Conservation (phyloP, 2,888 invertebrate species). For the Neoaliturus tenellus region DNA sequence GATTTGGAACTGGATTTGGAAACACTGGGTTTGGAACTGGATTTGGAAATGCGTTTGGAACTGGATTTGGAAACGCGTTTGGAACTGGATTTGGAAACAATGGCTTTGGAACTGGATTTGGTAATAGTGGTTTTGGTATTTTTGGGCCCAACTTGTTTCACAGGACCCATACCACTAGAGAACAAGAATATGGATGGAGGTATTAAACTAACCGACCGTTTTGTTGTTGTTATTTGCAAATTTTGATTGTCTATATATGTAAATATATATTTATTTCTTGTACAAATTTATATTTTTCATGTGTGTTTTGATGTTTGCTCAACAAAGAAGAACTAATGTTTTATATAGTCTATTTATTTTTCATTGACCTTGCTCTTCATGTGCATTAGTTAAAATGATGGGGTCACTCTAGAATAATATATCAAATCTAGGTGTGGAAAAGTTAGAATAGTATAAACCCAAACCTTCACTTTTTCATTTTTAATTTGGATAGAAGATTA, state of each 20-base stretch:
- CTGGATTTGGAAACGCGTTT: not conserved
- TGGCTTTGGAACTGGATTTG: not conserved
- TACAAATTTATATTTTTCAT: not conserved
- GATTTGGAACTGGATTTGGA: not conserved
- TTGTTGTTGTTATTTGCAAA: not conserved
- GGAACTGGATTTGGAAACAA: not conserved
- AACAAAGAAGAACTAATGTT: too few species aligned
- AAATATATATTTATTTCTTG: not conserved
- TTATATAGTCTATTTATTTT: too few species aligned
- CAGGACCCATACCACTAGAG: conserved; percentile 21
- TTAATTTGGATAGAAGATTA: too few species aligned
- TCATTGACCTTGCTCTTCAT: too few species aligned
- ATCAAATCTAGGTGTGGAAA: too few species aligned
- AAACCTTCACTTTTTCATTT: too few species aligned
- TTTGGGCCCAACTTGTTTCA: conserved; percentile 30
- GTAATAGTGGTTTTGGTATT: not conserved
- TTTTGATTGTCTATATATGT: not conserved
- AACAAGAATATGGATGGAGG: conserved; percentile 34
- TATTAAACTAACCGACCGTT: not conserved
- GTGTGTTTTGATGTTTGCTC: too few species aligned
- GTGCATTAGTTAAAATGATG: too few species aligned
- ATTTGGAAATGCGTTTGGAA: not conserved
- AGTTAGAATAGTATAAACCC: too few species aligned
- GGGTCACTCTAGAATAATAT: too few species aligned
- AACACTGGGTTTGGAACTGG: not conserved